Conservation (phyloP, 2,797 vertebrate species). For the Notolepis coatsorum region DNA sequence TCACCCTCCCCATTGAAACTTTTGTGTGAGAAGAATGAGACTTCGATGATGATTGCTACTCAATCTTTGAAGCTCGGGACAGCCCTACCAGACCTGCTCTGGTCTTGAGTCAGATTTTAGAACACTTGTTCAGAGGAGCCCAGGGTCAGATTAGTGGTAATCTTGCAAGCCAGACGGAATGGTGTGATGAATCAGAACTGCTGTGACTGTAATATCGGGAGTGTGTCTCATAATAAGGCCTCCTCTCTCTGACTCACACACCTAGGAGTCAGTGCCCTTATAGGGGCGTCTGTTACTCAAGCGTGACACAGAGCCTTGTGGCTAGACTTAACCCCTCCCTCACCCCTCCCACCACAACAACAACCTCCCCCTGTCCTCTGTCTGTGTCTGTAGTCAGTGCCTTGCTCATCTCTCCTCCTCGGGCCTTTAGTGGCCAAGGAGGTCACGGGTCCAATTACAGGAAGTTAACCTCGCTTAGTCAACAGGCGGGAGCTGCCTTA, state of each 20-base stretch:
- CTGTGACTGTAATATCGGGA: too few species aligned
- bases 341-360: slow-evolving; percentile 17
- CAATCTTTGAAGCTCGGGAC: too few species aligned
- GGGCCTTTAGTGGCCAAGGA: slow-evolving; percentile 26
- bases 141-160: too few species aligned
- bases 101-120: slow-evolving; percentile 23
- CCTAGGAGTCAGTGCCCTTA: slow-evolving; percentile 24
- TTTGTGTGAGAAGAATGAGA: too few species aligned
- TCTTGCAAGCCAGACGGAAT: too few species aligned
- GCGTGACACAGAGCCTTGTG: slow-evolving; percentile 7
- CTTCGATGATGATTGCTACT: too few species aligned
- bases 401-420: slow-evolving; percentile 30
- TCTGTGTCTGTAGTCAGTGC: slow-evolving; percentile 3
- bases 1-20: too few species aligned
- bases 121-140: slow-evolving; percentile 2
- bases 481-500: slow-evolving; percentile 41
- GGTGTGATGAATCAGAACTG: too few species aligned
- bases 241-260: slow-evolving; percentile 24
- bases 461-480: slow-evolving; percentile 51
- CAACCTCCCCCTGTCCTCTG: neutral
- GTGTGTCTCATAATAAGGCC: slow-evolving; percentile 9
- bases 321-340: slow-evolving; percentile 1
- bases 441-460: slow-evolving; percentile 51
- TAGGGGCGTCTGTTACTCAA: slow-evolving; percentile 2
- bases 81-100: slow-evolving; percentile 3